Evolutionary conservation across 2,797 vertebrate species (phyloP), one percentile per base, ranked within the genome.

Genomic region (Leptodactylus fallax): DNA sequence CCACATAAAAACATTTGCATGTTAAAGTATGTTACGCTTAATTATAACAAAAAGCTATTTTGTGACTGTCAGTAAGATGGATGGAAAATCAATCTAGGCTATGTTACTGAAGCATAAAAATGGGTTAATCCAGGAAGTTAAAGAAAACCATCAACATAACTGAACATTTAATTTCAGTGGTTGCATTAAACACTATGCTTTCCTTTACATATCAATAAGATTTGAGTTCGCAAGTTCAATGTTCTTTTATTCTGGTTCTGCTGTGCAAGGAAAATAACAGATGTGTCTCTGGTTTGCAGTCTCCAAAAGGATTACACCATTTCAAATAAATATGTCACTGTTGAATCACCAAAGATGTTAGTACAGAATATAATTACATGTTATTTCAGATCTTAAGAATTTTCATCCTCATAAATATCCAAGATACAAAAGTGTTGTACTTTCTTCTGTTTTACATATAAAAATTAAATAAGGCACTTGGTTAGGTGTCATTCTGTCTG

Each of bases 311-410:
- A 81, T 86, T 79, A 65, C 77, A 79, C 60, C 55, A 80, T 83
- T 86, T 90, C 71, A 83, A 86, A 89, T 91, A 86, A 85, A 63
- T 56, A 81, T 67, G 80, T 86, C 83, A 83, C 27, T 69, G 51
- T 55, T 87, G 71, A 83, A 74, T 78, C 72, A 87, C 85, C 51
- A 81, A 80, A 81, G 65, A 81, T 67, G 36, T 19, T 81, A 47
- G 53, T 72, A 60, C 63, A 60, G 69, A 71, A 81, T 81, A 80
- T 87, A 87, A 87, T 87, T 87, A 87, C 58, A 69, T 69, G 49
- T 67, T 80, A n/a, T 45, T 87, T 47, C 55, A 87, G 65, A 78
- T 63, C 71, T 49, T 65, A 19, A 53, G 72, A 51, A 78, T 56
- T 65, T 67, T 16, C 45, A 79, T 67, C 23, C 60, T 25, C 23